Conservation (phyloP, 1,140 invertebrate species). For the Dryas iulia region DNA sequence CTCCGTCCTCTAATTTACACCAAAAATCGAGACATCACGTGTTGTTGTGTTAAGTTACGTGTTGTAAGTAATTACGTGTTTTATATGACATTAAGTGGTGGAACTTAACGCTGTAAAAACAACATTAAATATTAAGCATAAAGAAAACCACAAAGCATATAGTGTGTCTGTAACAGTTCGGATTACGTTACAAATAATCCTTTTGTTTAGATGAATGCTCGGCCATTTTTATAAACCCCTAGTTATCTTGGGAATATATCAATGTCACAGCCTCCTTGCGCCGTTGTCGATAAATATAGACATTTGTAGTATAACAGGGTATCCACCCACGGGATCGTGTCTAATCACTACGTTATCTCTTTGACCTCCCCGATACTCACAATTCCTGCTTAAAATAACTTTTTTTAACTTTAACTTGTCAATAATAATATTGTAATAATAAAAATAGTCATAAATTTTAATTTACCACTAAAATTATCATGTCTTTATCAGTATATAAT, state of each 20-base stretch:
- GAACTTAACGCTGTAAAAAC: too few relatives aligned
- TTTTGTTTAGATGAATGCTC: background rate
- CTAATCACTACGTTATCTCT: slow-evolving; percentile 8
- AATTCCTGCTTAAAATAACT: background rate
- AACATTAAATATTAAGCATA: too few relatives aligned
- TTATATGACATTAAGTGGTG: too few relatives aligned
- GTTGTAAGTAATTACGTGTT: too few relatives aligned
- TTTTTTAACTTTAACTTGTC: background rate
- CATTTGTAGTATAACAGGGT: slow-evolving; percentile 21
- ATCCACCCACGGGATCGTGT: slow-evolving; percentile 23
- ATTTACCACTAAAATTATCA: too few relatives aligned
- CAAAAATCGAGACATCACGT: too few relatives aligned
- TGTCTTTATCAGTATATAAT: too few relatives aligned
- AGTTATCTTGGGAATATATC: slow-evolving; percentile 20
- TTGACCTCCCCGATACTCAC: background rate
- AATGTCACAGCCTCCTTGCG: slow-evolving; percentile 17
- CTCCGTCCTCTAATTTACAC: too few relatives aligned
- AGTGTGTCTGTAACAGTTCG: background rate
- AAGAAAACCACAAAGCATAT: background rate
- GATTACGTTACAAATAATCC: background rate
- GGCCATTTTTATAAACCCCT: slow-evolving; percentile 1
- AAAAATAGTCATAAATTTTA: background rate
- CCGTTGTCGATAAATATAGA: slow-evolving; percentile 21
- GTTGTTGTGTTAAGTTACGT: too few relatives aligned
- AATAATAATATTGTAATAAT: background rate